These are phyloP conservation scores for Gadus chalcogrammus DNA, from an alignment of 2,113 vertebrate genomes.

Conservation along the genomic window DNA sequence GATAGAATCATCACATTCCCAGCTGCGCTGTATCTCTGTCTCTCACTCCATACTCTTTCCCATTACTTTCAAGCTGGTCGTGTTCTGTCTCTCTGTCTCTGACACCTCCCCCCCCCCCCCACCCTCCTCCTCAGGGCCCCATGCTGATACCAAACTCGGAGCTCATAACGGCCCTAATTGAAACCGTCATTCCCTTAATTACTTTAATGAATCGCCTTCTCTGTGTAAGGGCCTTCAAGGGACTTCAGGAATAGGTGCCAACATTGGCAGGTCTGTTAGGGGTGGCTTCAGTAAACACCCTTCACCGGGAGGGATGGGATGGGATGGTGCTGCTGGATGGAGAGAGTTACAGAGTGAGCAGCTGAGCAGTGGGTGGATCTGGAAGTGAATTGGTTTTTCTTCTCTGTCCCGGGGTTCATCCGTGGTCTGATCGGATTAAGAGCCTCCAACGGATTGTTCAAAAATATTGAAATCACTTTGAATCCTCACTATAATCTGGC, in stretches of 20 bases:
- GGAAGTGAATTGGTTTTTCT: background rate
- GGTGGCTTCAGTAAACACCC: slow-evolving; percentile 35
- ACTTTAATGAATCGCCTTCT: slow-evolving; percentile 68
- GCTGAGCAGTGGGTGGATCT: background rate
- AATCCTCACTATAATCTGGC: too few species aligned
- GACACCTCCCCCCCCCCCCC: slow-evolving; percentile 32
- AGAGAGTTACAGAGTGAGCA: background rate
- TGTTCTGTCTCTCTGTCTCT: slow-evolving; percentile 26
- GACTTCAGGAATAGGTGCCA: slow-evolving; percentile 39
- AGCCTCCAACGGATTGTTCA: too few species aligned
- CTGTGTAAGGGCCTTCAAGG: slow-evolving; percentile 43
- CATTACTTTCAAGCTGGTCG: slow-evolving; percentile 42
- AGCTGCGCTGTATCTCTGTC: slow-evolving; percentile 36
- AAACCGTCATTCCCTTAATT: slow-evolving; percentile 69
- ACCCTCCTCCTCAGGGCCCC: slow-evolving; percentile 30
- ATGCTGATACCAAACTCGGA: slow-evolving; percentile 37
- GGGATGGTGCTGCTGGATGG: background rate
- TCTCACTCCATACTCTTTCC: slow-evolving; percentile 27
- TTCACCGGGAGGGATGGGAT: slow-evolving; percentile 2
- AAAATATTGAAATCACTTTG: too few species aligned
- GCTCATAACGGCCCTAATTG: slow-evolving; percentile 63
- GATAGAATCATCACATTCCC: slow-evolving; percentile 44
- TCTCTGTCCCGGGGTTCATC: background rate
- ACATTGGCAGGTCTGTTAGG: slow-evolving; percentile 31
- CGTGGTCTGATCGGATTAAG: too few species aligned